Evolutionary conservation across 2,888 invertebrate genomes (phyloP), one percentile per base, ranked within the genome.

Genomic region (Patella ulyssiponensis): DNA sequence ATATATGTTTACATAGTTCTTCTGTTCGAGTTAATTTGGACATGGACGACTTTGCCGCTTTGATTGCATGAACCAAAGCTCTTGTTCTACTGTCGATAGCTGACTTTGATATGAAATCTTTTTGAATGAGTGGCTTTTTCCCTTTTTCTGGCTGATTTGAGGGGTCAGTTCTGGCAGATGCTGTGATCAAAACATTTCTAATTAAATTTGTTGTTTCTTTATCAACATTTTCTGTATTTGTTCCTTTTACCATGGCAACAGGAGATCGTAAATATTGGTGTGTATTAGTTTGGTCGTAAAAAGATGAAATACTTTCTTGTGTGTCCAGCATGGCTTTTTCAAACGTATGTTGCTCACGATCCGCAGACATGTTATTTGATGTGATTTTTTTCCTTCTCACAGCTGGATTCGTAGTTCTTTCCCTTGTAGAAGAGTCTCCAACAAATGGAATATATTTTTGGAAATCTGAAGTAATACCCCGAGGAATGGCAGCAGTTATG

Each of bases 1-100:
- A 93, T n/a, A 96, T 91, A 89, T 96, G 96, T 0, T 92, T 92
- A 69, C 95, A 94, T 72, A 96, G 93, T 86, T 95, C 94, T 87
- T 95, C 95, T 0, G 95, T 91, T 85, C 95, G 93, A 74, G 93
- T 93, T 81, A 94, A 91, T 82, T 93, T 93, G 3, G 94, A 94
- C 23, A 93, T 92, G 5, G 76, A 69, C 11, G 88, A 85, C 44
- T 80, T 80, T 1, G 89, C 88, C 33, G 78, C 78, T 52, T 83
- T 84, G 23, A 89, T 73, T 71, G 82, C 80, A 69, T 80, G 75
- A 27, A 88, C 86, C 20, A 89, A 78, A 44, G 84, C 86, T 52
- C 80, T 80, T 44, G 90, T 89, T 51, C 87, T 81, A 5, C 80
- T 80, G 33, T 86, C 85, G 3, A 88, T 78, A 4, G 79, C 83